These are phyloP conservation scores for Drosophila mayri DNA, from an alignment of 1,140 invertebrate species.

Conservation along the genomic window DNA sequence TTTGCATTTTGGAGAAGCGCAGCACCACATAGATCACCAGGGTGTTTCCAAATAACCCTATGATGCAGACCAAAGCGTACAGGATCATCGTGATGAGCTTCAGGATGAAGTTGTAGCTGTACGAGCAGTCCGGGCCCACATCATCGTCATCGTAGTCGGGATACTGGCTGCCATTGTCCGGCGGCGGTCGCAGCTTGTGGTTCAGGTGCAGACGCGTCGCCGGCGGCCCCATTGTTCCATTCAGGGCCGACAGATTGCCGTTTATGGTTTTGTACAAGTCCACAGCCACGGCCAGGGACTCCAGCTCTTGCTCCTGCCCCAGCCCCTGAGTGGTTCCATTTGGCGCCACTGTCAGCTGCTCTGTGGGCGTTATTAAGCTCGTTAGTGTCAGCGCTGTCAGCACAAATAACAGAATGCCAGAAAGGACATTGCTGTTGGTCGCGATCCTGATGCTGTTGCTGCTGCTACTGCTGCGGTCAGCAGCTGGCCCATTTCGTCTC, in stretches of 20 bases:
- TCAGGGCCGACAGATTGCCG: conserved; percentile 35
- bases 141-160: conserved; percentile 48
- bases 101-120: conserved; percentile 85
- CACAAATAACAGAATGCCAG: conserved; percentile 75
- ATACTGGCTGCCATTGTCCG: conserved; percentile 40
- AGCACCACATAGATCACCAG: conserved; percentile 98
- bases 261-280: conserved; percentile 55
- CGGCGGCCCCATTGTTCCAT: conserved; percentile 20
- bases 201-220: conserved; percentile 13
- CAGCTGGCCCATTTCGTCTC: conserved; percentile 67
- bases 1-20: conserved; percentile 98
- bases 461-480: conserved; percentile 50
- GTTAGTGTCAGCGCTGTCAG: conserved; percentile 81
- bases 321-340: conserved; percentile 29
- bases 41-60: conserved; percentile 96
- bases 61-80: conserved; percentile 93
- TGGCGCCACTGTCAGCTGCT: conserved; percentile 72
- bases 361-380: conserved; percentile 82
- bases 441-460: conserved; percentile 17
- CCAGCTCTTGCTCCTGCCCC: conserved; percentile 21
- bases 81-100: conserved; percentile 88
- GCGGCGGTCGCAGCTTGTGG: conserved; percentile 11
- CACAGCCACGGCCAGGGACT: conserved; percentile 4
- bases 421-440: conserved; percentile 25
- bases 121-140: conserved; percentile 78